A percentile compares a stretch with the other conserved stretches of the same genome.
Evolutionary conservation across 92 coral and sea anemone species (phyloP).

Genomic region (Pocillopora grandis): DNA sequence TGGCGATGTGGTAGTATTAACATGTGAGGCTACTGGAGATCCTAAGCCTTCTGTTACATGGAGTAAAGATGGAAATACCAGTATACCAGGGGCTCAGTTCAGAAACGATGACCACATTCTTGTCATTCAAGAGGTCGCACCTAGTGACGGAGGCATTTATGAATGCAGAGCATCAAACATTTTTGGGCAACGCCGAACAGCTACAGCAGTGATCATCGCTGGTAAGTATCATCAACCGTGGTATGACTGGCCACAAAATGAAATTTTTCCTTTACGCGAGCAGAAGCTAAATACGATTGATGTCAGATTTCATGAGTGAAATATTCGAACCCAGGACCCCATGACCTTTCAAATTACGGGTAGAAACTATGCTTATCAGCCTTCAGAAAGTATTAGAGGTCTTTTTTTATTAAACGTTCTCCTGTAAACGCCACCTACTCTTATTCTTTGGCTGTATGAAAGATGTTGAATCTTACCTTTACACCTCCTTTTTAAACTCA

Average conservation of each 20-base stretch:
- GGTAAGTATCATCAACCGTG: background rate
- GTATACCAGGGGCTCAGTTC: conserved; percentile 1
- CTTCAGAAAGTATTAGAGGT: background rate
- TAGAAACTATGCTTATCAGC: background rate
- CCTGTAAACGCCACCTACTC: too few relatives aligned
- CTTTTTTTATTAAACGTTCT: too few relatives aligned
- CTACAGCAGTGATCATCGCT: background rate
- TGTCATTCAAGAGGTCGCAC: background rate
- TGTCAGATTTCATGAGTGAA: too few relatives aligned
- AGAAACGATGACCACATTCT: background rate
- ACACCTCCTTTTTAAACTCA: background rate
- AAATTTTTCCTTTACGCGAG: too few relatives aligned
- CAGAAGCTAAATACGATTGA: background rate
- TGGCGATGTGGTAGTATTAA: background rate
- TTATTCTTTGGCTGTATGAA: too few relatives aligned
- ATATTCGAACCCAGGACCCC: too few relatives aligned
- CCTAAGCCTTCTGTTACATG: background rate
- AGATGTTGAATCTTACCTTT: background rate
- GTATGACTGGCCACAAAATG: too few relatives aligned
- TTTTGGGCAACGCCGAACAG: background rate
- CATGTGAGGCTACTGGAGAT: conserved; percentile 1
- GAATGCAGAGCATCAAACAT: conserved; percentile 14
- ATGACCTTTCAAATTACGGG: too few relatives aligned
- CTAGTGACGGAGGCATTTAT: background rate
- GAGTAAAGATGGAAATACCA: conserved; percentile 3